phyloP scores from a whole-genome alignment of 2,797 vertebrate genomes.

The Dicrostonyx torquatus region DNA sequence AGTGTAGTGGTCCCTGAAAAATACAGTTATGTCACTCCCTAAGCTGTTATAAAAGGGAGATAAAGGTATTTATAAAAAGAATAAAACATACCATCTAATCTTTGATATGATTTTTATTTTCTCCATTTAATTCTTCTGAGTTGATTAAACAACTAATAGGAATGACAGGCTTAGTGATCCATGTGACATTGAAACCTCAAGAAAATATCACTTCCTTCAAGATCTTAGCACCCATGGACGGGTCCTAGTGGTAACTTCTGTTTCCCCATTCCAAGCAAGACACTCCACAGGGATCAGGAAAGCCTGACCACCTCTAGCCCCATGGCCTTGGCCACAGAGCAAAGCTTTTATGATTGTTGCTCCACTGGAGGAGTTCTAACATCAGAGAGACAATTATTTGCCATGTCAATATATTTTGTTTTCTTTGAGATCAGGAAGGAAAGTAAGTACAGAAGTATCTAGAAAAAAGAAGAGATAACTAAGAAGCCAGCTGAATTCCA shows the following conservation, averaged over 20 bases:
- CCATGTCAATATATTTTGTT: slow-evolving; percentile 5
- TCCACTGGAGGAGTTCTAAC: background rate
- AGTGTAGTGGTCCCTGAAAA: background rate
- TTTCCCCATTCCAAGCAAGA: background rate
- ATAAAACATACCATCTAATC: background rate
- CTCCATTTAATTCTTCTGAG: background rate
- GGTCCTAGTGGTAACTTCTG: background rate
- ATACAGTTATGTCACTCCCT: background rate
- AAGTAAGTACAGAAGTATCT: background rate
- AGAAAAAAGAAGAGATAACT: background rate
- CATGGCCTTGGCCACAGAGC: background rate
- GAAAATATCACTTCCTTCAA: background rate
- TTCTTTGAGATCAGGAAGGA: background rate
- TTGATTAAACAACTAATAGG: background rate
- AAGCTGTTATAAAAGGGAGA: background rate
- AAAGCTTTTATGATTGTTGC: background rate
- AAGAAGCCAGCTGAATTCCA: background rate
- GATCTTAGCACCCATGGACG: background rate
- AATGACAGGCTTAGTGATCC: background rate
- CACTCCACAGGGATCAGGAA: background rate
- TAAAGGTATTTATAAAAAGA: background rate
- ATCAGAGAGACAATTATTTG: background rate
- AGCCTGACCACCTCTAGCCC: background rate
- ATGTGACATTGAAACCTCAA: background rate
- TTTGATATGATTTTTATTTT: background rate